phyloP scores from a whole-genome alignment of 1,140 invertebrate genomes.

The Drosophila biarmipes region DNA sequence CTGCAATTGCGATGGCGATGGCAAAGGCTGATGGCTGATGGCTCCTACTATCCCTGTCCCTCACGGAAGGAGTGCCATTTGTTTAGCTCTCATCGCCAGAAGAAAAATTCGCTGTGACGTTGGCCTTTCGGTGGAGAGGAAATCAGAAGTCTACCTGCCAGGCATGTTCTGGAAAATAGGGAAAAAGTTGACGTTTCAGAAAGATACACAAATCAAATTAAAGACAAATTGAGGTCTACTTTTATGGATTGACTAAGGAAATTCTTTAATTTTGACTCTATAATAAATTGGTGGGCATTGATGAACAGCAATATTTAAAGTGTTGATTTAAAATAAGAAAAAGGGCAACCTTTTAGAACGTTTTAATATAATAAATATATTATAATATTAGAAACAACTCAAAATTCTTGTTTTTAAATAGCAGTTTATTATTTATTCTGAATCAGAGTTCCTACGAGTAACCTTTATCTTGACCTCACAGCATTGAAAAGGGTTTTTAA shows the following conservation, averaged over 20 bases:
- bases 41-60: constrained; percentile 20
- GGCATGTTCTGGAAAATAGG: constrained; percentile 39
- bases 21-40: constrained; percentile 17
- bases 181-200: constrained; percentile 25
- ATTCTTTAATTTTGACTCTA: constrained; percentile 1
- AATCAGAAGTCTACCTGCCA: constrained; percentile 22
- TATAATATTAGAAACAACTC: too few relatives aligned
- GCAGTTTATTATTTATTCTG: not conserved
- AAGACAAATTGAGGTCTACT: constrained; percentile 28
- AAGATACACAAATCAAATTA: constrained; percentile 42
- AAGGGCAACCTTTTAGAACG: not conserved
- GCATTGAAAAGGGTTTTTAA: constrained; percentile 12
- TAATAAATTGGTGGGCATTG: too few relatives aligned
- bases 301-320: not conserved
- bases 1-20: constrained; percentile 28
- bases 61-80: constrained; percentile 36
- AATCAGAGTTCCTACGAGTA: not conserved
- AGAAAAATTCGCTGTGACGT: constrained; percentile 14
- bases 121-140: constrained; percentile 6
- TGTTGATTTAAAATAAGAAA: not conserved
- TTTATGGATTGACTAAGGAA: constrained; percentile 21
- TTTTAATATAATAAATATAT: not conserved
- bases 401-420: not conserved
- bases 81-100: constrained; percentile 44
- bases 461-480: constrained; percentile 9